Evolutionary conservation across 2,888 invertebrate species (phyloP).

Genomic region (Apodemia hepburni): DNA sequence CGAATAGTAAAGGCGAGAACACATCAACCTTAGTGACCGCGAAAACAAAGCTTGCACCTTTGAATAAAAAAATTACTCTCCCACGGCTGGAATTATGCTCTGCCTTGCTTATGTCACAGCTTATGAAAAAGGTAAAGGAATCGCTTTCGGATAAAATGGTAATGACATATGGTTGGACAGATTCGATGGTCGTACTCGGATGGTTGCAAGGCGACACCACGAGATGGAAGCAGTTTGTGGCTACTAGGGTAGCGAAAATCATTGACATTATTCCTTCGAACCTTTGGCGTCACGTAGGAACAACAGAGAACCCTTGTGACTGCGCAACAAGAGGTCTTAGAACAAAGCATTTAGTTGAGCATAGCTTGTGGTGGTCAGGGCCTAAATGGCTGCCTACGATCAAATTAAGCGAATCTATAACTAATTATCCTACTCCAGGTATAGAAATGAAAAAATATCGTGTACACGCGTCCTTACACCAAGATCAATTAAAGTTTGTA

Average conservation of each 20-base stretch:
- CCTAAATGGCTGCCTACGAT: background rate
- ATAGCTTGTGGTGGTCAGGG: constrained; percentile 15
- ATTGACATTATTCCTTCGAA: constrained; percentile 3
- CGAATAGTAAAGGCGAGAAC: constrained; percentile 9
- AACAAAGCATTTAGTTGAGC: constrained; percentile 9
- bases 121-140: constrained; percentile 17
- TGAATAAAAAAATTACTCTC: constrained; percentile 16
- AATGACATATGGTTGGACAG: constrained; percentile 17
- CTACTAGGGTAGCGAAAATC: constrained; percentile 24
- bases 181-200: constrained; percentile 19
- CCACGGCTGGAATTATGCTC: constrained; percentile 17
- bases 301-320: background rate
- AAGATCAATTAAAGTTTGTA: constrained; percentile 4
- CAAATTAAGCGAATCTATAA: background rate
- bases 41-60: constrained; percentile 21
- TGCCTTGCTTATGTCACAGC: constrained; percentile 17
- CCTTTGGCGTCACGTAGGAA: background rate
- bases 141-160: background rate
- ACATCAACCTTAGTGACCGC: constrained; percentile 17
- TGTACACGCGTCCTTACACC: background rate
- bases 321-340: background rate
- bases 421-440: background rate
- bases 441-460: background rate
- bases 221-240: constrained; percentile 31
- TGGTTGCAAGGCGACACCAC: constrained; percentile 22